Base-by-base conservation (phyloP, 2,113 vertebrate species). In the Patagioenas fasciata region DNA sequence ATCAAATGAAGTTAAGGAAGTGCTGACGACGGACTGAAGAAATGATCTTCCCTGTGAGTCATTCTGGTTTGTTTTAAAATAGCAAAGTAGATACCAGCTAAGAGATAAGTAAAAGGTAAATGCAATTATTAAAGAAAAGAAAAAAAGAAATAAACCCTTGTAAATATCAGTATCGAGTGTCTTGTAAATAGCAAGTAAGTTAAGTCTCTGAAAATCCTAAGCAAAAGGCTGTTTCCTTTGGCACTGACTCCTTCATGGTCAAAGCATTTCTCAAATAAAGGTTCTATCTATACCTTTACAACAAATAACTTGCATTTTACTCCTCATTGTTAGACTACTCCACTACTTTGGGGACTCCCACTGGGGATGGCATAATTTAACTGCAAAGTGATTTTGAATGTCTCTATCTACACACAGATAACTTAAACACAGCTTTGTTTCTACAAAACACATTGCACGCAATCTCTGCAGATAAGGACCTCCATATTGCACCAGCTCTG, bases 81-180 rank as follows among this genome's bases (percentile, higher is more conserved):
- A 97, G 85, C 95, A 95, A 97, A 97, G 77, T 83, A 93, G 83
- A 86, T 79, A 80, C 86, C 94, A 91, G 90, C 66, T 92, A 91
- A 96, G 88, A 92, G 86, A 91, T 54, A 92, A 94, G 91, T 87
- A 91, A 93, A 88, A 92, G 56, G 62, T 71, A 83, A 88, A 95
- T 79, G 78, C 69, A 93, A 60, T 75, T 86, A 78, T 44, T 65
- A 4, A 5, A 32, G 53, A 69, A 80, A 67, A 80, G 58, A 53
- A n/a, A 38, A 40, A n/a, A 50, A 50, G 10, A 29, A 36, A 42
- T 48, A 93, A 80, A 80, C n/a, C 57, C 51, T 96, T 85, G 93
- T 47, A 91, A 97, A 89, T 71, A 61, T 91, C 80, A 11, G 78
- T 44, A 40, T 0, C 73, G 66, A 80, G 36, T 13, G n/a, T 60